Evolutionary conservation across 2,888 invertebrate genomes (phyloP), one percentile per base, ranked within the genome.

Genomic region (Leucoma salicis): DNA sequence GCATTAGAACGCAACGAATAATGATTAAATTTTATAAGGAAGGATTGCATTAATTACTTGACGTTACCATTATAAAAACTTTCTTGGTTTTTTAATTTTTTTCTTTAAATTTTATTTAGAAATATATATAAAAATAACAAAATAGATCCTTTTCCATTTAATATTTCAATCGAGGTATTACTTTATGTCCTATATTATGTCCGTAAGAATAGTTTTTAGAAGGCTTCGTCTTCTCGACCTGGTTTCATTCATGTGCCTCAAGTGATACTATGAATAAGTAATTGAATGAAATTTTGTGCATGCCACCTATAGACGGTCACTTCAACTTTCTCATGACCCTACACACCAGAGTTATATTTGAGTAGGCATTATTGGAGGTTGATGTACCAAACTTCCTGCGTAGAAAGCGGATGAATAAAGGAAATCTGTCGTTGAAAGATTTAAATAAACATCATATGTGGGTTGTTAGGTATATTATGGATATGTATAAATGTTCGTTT

Each of bases 241-340:
- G 76, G 82, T 82, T 84, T 62, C 64, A 58, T 70, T 80, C 76
- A 74, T 73, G 74, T 74, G 57, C 48, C 45, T 57, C 48, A 57
- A 65, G 63, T 53, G 63, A 45, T 56, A 62, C 57, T 54, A 42
- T 58, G 65, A 69, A 78, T 74, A 65, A 64, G 64, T 64, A 73
- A 74, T 66, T 66, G 70, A 66, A 70, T 66, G 56, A 74, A n/a
- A 74, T 77, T 79, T 75, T 71, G 63, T 65, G 55, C 46, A 53
- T 59, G 53, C 49, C 51, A 44, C 49, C 60, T 59, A 66, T 61
- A 63, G 63, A 67, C 68, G 66, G 66, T 63, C 65, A 67, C 61
- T 56, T 14, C 53, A 46, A 74, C 75, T 77, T 78, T 78, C 78
- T 66, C 74, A 57, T 62, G 67, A 63, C 64, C 66, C 58, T 58